Percentiles rank a stretch among this genome's conserved stretches.
Evolutionary conservation across 2,797 vertebrate genomes (phyloP).

Genomic region (Lepus townsendii): DNA sequence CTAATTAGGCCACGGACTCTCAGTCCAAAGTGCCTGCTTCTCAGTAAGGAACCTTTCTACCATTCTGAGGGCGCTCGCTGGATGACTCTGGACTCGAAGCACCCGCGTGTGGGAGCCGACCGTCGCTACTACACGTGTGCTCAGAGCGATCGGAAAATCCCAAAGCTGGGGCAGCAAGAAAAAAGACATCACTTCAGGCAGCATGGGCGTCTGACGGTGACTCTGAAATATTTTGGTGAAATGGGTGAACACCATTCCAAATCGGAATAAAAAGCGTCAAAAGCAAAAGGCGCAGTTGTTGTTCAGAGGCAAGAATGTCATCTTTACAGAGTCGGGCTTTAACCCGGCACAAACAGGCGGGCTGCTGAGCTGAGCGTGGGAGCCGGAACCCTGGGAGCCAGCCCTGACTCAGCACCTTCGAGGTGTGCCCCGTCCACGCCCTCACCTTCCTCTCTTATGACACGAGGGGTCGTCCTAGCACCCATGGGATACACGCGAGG

Average conservation of each 20-base stretch:
- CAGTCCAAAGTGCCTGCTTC: neutral
- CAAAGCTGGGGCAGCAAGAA: neutral
- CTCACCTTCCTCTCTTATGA: neutral
- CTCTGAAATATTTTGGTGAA: neutral
- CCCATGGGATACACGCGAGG: neutral
- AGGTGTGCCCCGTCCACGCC: no score
- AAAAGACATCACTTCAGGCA: neutral
- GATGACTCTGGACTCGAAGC: neutral
- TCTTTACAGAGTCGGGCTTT: neutral
- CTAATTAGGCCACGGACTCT: conserved; percentile 47
- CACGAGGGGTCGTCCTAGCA: neutral
- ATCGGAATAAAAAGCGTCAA: neutral
- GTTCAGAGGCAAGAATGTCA: neutral
- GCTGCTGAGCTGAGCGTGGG: neutral
- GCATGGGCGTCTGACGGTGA: neutral
- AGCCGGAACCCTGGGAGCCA: neutral
- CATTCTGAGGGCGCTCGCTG: neutral
- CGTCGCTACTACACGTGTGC: neutral
- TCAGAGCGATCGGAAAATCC: neutral
- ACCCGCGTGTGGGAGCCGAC: neutral
- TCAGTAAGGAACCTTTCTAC: neutral
- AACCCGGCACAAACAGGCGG: neutral
- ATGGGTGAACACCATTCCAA: neutral
- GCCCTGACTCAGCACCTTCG: neutral
- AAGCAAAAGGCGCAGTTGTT: neutral